Evolutionary conservation across 1,140 invertebrate genomes (phyloP).

Genomic region (Trissolcus basalis): DNA sequence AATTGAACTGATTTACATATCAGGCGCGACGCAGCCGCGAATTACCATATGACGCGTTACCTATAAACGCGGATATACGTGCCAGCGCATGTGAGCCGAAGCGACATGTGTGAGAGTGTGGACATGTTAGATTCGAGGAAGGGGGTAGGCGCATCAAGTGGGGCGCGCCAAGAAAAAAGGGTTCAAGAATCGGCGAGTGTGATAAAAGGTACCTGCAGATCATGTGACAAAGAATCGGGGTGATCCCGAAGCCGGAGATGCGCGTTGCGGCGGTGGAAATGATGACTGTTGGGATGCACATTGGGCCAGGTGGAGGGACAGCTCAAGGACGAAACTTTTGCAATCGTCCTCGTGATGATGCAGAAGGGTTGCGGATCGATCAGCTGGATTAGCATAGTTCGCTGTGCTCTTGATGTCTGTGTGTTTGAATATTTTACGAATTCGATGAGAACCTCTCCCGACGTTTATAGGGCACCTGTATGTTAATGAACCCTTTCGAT

Average conservation of each 20-base stretch:
- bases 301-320: slow-evolving; percentile 71
- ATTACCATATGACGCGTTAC: slow-evolving; percentile 73
- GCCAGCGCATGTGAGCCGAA: slow-evolving; percentile 65
- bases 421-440: slow-evolving; percentile 62
- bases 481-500: slow-evolving; percentile 33
- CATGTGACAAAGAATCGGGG: slow-evolving; percentile 62
- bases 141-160: slow-evolving; percentile 21
- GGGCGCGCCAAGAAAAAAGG: slow-evolving; percentile 29
- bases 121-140: slow-evolving; percentile 46
- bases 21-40: slow-evolving; percentile 69
- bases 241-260: slow-evolving; percentile 29
- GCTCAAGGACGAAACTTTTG: slow-evolving; percentile 71
- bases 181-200: slow-evolving; percentile 13
- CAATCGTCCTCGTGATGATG: slow-evolving; percentile 57
- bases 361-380: slow-evolving; percentile 73
- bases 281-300: slow-evolving; percentile 57
- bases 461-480: slow-evolving; percentile 50
- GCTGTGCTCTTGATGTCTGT: slow-evolving; percentile 59
- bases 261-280: slow-evolving; percentile 44
- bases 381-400: slow-evolving; percentile 72
- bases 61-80: slow-evolving; percentile 64
- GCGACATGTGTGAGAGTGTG: slow-evolving; percentile 41
- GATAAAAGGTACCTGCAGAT: slow-evolving; percentile 61
- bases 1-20: slow-evolving; percentile 77
- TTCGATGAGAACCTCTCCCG: slow-evolving; percentile 48